These are phyloP conservation scores for Mastomys coucha DNA, from an alignment of 2,113 vertebrate genomes.

Conservation along the genomic window DNA sequence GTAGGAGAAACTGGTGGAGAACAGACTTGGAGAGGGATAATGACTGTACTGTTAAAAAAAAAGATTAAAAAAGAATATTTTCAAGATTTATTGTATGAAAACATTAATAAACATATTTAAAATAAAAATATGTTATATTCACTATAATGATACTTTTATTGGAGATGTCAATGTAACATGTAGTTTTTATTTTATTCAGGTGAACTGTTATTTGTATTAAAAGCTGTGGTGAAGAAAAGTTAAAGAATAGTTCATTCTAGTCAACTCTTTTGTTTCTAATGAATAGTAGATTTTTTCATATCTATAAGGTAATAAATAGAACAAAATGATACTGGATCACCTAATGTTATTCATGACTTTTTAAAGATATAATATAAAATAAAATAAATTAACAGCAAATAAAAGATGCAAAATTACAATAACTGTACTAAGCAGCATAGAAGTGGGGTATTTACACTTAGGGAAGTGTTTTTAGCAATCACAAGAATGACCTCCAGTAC, in stretches of 20 bases:
- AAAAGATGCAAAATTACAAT: neutral
- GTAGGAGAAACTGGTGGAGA: no score
- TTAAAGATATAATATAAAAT: neutral
- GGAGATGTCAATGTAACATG: neutral
- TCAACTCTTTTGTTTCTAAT: neutral
- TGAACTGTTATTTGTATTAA: neutral
- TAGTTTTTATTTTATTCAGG: neutral
- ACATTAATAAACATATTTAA: no score
- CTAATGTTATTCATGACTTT: neutral
- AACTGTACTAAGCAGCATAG: neutral
- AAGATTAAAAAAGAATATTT: no score
- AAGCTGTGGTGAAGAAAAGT: neutral
- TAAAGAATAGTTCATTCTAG: neutral
- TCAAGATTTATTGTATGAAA: no score
- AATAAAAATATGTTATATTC: neutral
- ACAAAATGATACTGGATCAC: neutral
- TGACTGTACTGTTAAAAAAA: no score
- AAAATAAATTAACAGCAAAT: neutral
- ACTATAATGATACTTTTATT: neutral
- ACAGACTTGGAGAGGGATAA: no score
- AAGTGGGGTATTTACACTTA: neutral
- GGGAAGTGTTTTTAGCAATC: neutral
- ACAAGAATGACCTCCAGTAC: neutral
- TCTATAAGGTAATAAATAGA: neutral
- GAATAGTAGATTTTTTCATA: neutral